Percentiles rank a stretch among this genome's conserved stretches.
These are phyloP conservation scores for Dromius quadrimaculatus DNA, from an alignment of 2,888 invertebrate genomes.

Conservation along the genomic window DNA sequence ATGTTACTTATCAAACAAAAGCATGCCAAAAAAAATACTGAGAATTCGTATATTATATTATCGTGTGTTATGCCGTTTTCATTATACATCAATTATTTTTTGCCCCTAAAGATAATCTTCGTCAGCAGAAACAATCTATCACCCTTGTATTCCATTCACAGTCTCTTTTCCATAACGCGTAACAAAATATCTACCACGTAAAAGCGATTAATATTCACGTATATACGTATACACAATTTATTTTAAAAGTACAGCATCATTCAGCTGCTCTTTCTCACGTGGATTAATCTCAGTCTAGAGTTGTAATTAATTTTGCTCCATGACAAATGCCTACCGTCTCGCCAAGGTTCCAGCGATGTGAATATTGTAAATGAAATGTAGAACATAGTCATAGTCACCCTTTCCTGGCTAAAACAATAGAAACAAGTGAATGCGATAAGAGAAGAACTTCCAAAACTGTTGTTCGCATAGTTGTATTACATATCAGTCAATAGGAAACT, in stretches of 20 bases:
- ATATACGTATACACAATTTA: conserved; percentile 41
- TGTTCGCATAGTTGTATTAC: too few species aligned
- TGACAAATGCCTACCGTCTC: conserved; percentile 26
- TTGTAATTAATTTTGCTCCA: conserved; percentile 45
- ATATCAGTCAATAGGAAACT: too few species aligned
- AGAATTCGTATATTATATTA: background rate
- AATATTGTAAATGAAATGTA: conserved; percentile 39
- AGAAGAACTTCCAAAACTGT: too few species aligned
- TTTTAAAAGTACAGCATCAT: conserved; percentile 48
- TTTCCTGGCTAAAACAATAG: background rate
- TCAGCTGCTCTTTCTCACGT: conserved; percentile 47
- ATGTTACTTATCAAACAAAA: background rate
- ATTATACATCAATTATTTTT: conserved; percentile 7
- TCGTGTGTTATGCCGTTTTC: background rate
- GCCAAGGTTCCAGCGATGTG: conserved; percentile 6
- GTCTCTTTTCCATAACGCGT: background rate
- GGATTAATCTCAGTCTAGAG: conserved; percentile 48
- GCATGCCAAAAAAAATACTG: background rate
- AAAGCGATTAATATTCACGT: conserved; percentile 24
- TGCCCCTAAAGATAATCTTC: background rate
- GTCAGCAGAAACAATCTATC: conserved; percentile 11
- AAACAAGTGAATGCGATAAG: background rate
- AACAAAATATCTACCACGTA: conserved; percentile 9
- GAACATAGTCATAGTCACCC: conserved; percentile 25
- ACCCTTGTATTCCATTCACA: background rate